phyloP scores from a whole-genome alignment of 92 coral and sea anemone species.

The Montipora capitata region DNA sequence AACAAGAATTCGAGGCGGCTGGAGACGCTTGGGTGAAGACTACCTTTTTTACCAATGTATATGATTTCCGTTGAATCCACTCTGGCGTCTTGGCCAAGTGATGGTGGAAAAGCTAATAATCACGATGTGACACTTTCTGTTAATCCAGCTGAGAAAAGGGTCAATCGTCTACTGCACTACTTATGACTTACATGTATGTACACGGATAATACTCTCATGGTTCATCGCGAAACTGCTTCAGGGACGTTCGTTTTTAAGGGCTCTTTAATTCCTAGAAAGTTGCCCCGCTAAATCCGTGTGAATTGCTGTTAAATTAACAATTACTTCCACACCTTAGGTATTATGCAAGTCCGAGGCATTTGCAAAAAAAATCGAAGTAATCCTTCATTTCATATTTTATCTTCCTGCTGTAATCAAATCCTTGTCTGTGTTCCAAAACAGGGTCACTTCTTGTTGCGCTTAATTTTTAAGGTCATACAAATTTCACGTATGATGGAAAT shows the following conservation, averaged over 20 bases:
- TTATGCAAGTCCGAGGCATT: background rate
- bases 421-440: too few species aligned
- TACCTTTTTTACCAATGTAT: background rate
- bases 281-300: too few species aligned
- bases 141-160: slow-evolving; percentile 14
- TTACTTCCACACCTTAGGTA: background rate
- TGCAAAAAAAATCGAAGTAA: background rate
- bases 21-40: background rate
- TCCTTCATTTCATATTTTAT: background rate
- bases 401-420: too few species aligned
- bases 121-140: background rate
- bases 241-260: background rate
- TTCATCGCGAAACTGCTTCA: background rate
- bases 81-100: background rate
- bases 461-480: background rate
- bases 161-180: background rate
- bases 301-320: background rate
- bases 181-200: background rate
- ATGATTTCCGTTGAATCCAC: background rate
- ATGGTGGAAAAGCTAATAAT: background rate
- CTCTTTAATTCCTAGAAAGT: background rate
- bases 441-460: background rate
- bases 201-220: background rate
- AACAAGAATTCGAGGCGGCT: background rate
- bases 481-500: background rate